These are phyloP conservation scores for Drosophila equinoxialis DNA, from an alignment of 1,140 invertebrate genomes.

Conservation along the genomic window DNA sequence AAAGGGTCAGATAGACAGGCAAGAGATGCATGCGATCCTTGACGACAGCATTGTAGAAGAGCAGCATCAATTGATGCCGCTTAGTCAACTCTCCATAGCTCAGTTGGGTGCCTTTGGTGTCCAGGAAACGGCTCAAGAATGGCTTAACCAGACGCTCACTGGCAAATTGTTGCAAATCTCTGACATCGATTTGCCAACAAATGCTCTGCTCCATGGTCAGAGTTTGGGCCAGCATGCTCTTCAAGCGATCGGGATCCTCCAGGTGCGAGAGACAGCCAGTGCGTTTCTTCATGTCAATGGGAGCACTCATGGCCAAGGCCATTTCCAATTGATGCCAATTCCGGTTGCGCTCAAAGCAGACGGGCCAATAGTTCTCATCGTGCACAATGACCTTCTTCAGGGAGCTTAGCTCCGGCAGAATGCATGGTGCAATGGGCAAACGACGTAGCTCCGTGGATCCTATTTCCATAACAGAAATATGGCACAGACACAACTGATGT, in stretches of 20 bases:
- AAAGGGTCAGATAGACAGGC: slow-evolving; percentile 88
- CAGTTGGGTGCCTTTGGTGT: slow-evolving; percentile 60
- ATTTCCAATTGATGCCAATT: slow-evolving; percentile 92
- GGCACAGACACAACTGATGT: slow-evolving; percentile 90
- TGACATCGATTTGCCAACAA: slow-evolving; percentile 84
- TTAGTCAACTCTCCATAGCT: slow-evolving; percentile 84
- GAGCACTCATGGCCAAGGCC: slow-evolving; percentile 88
- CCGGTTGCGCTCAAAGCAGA: slow-evolving; percentile 90
- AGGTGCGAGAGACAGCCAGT: slow-evolving; percentile 94
- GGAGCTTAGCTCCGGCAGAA: slow-evolving; percentile 91
- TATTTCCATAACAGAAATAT: slow-evolving; percentile 84
- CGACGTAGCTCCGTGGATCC: slow-evolving; percentile 62
- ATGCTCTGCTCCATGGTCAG: slow-evolving; percentile 89
- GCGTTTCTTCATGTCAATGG: slow-evolving; percentile 93
- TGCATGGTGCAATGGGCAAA: slow-evolving; percentile 88
- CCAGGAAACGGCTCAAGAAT: slow-evolving; percentile 88
- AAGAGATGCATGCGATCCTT: slow-evolving; percentile 92
- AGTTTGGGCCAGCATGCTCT: slow-evolving; percentile 91
- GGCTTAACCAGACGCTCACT: slow-evolving; percentile 87
- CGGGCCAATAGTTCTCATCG: slow-evolving; percentile 94
- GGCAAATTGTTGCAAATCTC: slow-evolving; percentile 88
- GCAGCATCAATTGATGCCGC: slow-evolving; percentile 88
- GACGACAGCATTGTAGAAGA: slow-evolving; percentile 93
- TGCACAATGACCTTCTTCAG: slow-evolving; percentile 90
- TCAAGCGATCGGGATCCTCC: slow-evolving; percentile 94